Base-by-base conservation (phyloP, 2,113 vertebrate genomes). In the Gymnarchus niloticus region DNA sequence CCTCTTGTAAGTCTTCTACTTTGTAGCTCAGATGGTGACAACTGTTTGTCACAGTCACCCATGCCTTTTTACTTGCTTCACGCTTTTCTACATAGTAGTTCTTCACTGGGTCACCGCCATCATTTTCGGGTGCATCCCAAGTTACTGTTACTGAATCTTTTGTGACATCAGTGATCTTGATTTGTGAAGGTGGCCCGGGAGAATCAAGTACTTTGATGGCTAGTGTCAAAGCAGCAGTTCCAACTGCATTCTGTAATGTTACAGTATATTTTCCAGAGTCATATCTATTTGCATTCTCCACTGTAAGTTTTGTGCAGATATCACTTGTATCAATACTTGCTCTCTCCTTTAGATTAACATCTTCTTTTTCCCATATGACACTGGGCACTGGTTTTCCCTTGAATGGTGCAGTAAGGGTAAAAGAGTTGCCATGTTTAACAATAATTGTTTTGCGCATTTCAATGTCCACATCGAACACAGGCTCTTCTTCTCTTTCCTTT, bases 61-160 rank as follows among this genome's bases (percentile, higher is more conserved):
- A 99, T 0, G 98, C 96, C 92, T 99, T 99, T 92, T 97, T 99
- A 92, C 97, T 99, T 90, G 98, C 97, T 91, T 99, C 98, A 85
- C 96, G 96, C 91, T 99, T 99, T 92, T 99, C 98, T 92, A 99
- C 95, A 84, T 99, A 95, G 84, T 99, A 99, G 87, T 97, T 97
- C 91, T 97, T 99, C 51, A 99, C 97, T 81, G 94, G 92, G 90
- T 97, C 97, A 76, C 98, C 97, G 8, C 98, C 98, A 87, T 99
- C 97, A 83, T 98, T 99, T 89, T 98, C 98, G 89, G 98, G 98
- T 88, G 94, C 93, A 89, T 97, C 96, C 98, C 98, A 99, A 56
- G 93, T 94, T 80, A 99, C 88, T 33, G 96, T 94, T 69, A 94
- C 97, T 87, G 97, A 97, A 88, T 98, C 97, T 86, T 96, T 97